Base-by-base conservation (phyloP, 2,797 vertebrate genomes). In the Phataginus tetradactyla region DNA sequence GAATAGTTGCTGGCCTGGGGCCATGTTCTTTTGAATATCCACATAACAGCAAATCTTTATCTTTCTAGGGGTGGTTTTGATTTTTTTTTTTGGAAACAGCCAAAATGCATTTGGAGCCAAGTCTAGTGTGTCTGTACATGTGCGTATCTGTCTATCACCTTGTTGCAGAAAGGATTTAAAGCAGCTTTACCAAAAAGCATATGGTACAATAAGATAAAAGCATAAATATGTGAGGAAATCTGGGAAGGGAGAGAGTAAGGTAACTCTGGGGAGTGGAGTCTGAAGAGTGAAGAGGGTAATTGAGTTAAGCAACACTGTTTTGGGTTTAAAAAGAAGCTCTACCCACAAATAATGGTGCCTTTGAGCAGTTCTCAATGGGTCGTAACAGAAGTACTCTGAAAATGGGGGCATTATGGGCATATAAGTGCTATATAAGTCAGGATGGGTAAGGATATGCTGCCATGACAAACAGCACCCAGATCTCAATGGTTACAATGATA, bases 91-190 rank as follows among this genome's bases (percentile, higher is more conserved):
- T 81, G 25, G 27, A 80, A 97, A 94, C 72, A 92, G 74, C 59
- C 68, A 86, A 17, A 91, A 91, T 89, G 69, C 68, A 45, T 84
- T 86, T 17, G 75, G 85, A 96, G 88, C 95, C 92, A 96, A 93
- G 69, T 91, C 91, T 96, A 80, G 78, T 91, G 64, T 91, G 53
- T 97, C 64, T 94, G 21, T 81, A 81, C 4, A 1, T 75, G 93
- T 90, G 92, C 89, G 68, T 91, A 53, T 93, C 80, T 78, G 89
- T 94, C 97, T 98, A 49, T 93, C 97, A 95, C 97, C 84, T 80
- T 96, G 69, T 91, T 25, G 49, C 25, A 59, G 69, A 93, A 68
- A 95, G 69, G 57, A 86, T 86, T 74, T 79, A 86, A 84, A 95
- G 91, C 74, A 91, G 66, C 61, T 96, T 96, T 96, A 94, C 78